Evolutionary conservation across 2,888 invertebrate species (phyloP), one percentile per base, ranked within the genome.

Genomic region (Epsilonema sp.): DNA sequence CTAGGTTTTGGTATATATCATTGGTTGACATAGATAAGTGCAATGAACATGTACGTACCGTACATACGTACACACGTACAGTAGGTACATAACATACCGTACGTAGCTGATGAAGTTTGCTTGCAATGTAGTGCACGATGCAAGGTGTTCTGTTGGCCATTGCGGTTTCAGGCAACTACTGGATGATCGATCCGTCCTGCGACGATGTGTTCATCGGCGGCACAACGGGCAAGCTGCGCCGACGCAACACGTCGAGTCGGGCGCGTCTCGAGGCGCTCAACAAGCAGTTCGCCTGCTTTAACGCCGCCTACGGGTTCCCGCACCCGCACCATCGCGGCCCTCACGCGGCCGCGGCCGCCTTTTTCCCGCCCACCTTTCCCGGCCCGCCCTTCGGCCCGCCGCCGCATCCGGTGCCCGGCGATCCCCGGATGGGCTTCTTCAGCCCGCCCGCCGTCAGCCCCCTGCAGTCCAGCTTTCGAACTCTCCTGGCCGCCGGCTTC

Each of bases 151-250:
- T 21, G 11, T 21, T 20, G n/a, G n/a, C n/a, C n/a, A n/a, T n/a
- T n/a, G n/a, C n/a, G n/a, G n/a, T 19, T 55, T 37, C 46, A 67
- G 94, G 94, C 1, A 97, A 94, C 70, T 97, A 97, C 70, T 97
- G 94, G 94, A 94, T 92, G 90, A 67, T 97, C 59, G 94, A 97
- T 65, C 84, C 90, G 3, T 84, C 85, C 37, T 82, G 85, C 41
- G 92, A 94, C 63, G 94, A 97, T 60, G 92, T 97, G 22, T 92
- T 90, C 65, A 97, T 97, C 60, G 92, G 94, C 11, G 56, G 89
- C 1, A 86, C 89, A 0, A 94, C 94, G 0, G 94, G 94, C 0
- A 97, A 97, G 69, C 70, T 97, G 44, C 73, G 92, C 3, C 69
- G 94, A 45, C 52, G 59, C 2, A 50, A 53, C 1, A 49, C 51